Evolutionary conservation across 1,140 invertebrate genomes (phyloP).

Genomic region (Caerostris darwini): DNA sequence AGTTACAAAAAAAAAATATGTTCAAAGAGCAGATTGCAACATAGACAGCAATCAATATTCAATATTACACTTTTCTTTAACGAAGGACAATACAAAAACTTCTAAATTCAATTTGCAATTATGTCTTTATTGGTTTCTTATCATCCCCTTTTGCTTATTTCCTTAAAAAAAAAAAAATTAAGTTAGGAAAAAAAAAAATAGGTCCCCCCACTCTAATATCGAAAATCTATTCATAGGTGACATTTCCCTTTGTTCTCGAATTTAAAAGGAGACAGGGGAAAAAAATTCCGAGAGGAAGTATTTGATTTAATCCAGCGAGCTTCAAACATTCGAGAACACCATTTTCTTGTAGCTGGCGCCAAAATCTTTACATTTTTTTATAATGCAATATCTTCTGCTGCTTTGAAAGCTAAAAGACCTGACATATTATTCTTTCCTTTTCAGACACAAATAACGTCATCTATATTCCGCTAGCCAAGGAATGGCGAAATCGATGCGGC

Average conservation of each 20-base stretch:
- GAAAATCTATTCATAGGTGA: slow-evolving; percentile 10
- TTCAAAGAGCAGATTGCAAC: too few relatives aligned
- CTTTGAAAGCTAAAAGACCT: not conserved
- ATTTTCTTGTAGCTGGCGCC: not conserved
- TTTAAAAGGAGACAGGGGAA: not conserved
- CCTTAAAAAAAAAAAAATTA: not conserved
- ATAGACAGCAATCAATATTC: not conserved
- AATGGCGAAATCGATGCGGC: not conserved
- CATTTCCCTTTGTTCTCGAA: slow-evolving; percentile 12
- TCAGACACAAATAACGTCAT: not conserved
- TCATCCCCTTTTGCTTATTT: not conserved
- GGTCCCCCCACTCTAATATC: not conserved
- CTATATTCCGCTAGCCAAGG: not conserved
- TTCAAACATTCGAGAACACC: not conserved
- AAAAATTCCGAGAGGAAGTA: not conserved
- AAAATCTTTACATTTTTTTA: not conserved
- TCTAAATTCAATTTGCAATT: not conserved
- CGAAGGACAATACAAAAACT: not conserved
- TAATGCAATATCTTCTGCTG: not conserved
- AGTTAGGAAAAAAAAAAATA: not conserved
- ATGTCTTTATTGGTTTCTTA: not conserved
- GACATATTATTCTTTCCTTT: not conserved
- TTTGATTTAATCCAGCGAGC: not conserved
- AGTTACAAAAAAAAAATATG: too few relatives aligned
- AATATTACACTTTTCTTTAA: not conserved